phyloP scores from a whole-genome alignment of 1,140 invertebrate species.

The Olivierus martensii region DNA sequence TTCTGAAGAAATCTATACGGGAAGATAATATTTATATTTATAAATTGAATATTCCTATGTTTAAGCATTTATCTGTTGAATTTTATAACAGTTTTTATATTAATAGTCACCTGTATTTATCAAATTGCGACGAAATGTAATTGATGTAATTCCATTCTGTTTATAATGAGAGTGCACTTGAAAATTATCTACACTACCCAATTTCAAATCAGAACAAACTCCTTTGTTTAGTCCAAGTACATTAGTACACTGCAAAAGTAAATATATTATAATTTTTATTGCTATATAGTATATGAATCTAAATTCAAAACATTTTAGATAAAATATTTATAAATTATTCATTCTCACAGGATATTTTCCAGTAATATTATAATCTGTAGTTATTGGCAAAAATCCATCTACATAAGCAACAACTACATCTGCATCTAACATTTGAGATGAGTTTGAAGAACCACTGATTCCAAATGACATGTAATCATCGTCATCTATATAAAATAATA shows the following conservation, averaged over 20 bases:
- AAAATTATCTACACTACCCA: constrained; percentile 68
- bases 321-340: not conserved
- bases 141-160: constrained; percentile 60
- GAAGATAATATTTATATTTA: too few species aligned
- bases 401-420: constrained; percentile 71
- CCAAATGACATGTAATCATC: constrained; percentile 82
- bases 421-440: constrained; percentile 46
- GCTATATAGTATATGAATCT: too few species aligned
- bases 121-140: constrained; percentile 58
- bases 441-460: constrained; percentile 54
- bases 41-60: too few species aligned
- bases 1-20: too few species aligned
- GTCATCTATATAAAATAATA: constrained; percentile 32
- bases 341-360: constrained; percentile 49
- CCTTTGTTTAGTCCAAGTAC: constrained; percentile 44
- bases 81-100: too few species aligned
- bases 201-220: constrained; percentile 65
- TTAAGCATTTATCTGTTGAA: too few species aligned
- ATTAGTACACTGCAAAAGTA: constrained; percentile 28
- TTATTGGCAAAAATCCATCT: constrained; percentile 49
- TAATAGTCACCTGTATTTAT: constrained; percentile 33
- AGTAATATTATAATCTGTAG: constrained; percentile 71
- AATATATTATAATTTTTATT: too few species aligned
- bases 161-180: constrained; percentile 53
- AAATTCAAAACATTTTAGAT: too few species aligned